A percentile compares a stretch with the other conserved stretches of the same genome.
Evolutionary conservation across 2,888 invertebrate genomes (phyloP).

Genomic region (Mantis religiosa): DNA sequence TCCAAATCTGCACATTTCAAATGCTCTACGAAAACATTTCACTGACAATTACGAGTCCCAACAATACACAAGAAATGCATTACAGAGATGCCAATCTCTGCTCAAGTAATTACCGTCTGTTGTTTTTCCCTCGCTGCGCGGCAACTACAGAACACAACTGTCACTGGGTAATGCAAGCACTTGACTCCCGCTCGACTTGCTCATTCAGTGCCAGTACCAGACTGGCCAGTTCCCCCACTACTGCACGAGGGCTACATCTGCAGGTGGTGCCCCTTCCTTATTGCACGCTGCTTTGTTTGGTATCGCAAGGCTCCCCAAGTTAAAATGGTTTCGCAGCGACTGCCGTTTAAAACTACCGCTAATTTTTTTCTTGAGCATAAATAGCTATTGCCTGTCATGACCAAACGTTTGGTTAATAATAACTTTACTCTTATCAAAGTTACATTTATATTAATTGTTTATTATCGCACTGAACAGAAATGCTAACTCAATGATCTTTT

Average conservation of each 20-base stretch:
- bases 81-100: not conserved
- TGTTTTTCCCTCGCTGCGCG: not conserved
- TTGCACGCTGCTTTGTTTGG: not conserved
- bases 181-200: not conserved
- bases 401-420: too few relatives aligned
- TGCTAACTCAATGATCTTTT: too few relatives aligned
- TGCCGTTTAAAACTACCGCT: too few relatives aligned
- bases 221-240: not conserved
- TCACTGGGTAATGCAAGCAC: not conserved
- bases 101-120: not conserved
- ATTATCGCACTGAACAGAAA: too few relatives aligned
- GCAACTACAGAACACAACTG: not conserved
- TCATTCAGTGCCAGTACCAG: not conserved
- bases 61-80: not conserved
- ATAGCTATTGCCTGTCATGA: too few relatives aligned
- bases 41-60: not conserved
- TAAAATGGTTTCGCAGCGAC: conserved; percentile 7
- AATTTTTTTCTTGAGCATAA: too few relatives aligned
- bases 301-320: not conserved
- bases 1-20: too few relatives aligned
- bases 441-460: too few relatives aligned
- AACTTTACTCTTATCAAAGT: too few relatives aligned
- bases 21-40: not conserved
- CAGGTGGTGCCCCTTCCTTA: not conserved
- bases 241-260: not conserved